These are phyloP conservation scores for Stenoptilia bipunctidactyla DNA, from an alignment of 2,888 invertebrate genomes.

Conservation along the genomic window DNA sequence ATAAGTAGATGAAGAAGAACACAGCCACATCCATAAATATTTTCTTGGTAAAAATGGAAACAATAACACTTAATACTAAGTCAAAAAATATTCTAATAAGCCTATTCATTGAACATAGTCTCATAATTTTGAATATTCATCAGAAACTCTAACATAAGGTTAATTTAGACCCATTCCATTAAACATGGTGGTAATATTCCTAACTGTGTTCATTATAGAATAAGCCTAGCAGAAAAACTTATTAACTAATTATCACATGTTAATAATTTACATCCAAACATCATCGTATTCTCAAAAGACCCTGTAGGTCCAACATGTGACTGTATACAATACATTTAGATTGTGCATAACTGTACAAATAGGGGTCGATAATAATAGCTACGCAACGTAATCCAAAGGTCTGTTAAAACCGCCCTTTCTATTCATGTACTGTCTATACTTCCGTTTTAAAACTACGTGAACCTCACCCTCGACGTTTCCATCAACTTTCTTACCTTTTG, in stretches of 20 bases:
- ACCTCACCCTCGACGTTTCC: slow-evolving; percentile 96
- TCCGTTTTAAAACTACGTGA: slow-evolving; percentile 94
- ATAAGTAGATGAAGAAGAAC: slow-evolving; percentile 1
- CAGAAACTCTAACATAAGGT: no score
- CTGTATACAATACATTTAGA: slow-evolving; percentile 1
- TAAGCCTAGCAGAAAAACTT: background rate
- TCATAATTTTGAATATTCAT: no score
- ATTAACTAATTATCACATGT: background rate
- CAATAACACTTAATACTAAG: slow-evolving; percentile 30
- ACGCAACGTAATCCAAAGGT: slow-evolving; percentile 96
- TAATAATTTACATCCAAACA: background rate
- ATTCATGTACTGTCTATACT: slow-evolving; percentile 99
- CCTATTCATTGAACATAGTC: slow-evolving; percentile 11
- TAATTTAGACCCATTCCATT: no score
- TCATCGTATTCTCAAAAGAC: background rate
- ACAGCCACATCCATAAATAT: slow-evolving; percentile 4
- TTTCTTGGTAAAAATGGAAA: slow-evolving; percentile 22
- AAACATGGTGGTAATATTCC: no score
- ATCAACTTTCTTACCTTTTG: slow-evolving; percentile 95
- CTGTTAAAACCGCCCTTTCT: slow-evolving; percentile 98
- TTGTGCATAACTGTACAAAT: slow-evolving; percentile 7
- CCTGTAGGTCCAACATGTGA: slow-evolving; percentile 11
- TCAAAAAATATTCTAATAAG: slow-evolving; percentile 17
- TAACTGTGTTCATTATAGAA: background rate
- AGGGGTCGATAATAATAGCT: slow-evolving; percentile 17